A percentile compares a stretch with the other conserved stretches of the same genome.
phyloP scores from a whole-genome alignment of 2,113 vertebrate genomes.

The Psilopogon haemacephalus region DNA sequence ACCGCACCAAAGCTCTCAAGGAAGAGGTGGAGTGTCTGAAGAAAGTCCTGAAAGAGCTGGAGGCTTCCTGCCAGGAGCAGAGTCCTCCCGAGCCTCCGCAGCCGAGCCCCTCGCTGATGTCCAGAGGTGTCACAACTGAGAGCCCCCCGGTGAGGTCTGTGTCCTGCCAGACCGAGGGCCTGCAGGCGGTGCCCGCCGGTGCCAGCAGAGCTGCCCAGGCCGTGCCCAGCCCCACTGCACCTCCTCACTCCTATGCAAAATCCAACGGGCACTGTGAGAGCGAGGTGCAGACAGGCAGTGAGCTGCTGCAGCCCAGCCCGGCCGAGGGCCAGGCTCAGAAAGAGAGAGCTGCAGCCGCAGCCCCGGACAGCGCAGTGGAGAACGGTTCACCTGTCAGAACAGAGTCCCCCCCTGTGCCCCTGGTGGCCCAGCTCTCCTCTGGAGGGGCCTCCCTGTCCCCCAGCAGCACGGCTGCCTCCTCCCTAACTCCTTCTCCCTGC shows the following conservation, averaged over 20 bases:
- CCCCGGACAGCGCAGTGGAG: conserved; percentile 75
- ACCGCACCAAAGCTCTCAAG: conserved; percentile 82
- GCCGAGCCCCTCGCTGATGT: not conserved
- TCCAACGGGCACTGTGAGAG: conserved; percentile 83
- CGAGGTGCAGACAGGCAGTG: conserved; percentile 9
- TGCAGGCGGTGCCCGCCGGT: conserved; percentile 61
- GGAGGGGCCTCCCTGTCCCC: conserved; percentile 79
- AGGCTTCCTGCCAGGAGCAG: conserved; percentile 49
- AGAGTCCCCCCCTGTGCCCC: conserved; percentile 50
- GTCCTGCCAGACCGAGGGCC: conserved; percentile 81
- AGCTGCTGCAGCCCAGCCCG: not conserved
- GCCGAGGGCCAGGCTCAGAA: conserved; percentile 55
- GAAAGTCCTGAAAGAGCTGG: conserved; percentile 76
- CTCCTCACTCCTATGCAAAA: conserved; percentile 71
- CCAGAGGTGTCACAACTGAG: conserved; percentile 63
- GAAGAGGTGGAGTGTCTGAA: conserved; percentile 85
- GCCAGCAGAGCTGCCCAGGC: not conserved
- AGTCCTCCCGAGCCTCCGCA: not conserved
- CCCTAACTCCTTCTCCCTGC: conserved; percentile 92
- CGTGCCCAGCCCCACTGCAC: conserved; percentile 17
- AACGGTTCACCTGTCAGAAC: conserved; percentile 74
- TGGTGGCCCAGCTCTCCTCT: conserved; percentile 69
- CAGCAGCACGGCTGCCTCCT: conserved; percentile 89
- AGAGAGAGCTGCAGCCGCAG: conserved; percentile 50
- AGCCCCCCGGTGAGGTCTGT: conserved; percentile 50